A percentile compares a stretch with the other conserved stretches of the same genome.
Conservation (phyloP, 2,113 vertebrate genomes). For the Dissostichus mawsoni region DNA sequence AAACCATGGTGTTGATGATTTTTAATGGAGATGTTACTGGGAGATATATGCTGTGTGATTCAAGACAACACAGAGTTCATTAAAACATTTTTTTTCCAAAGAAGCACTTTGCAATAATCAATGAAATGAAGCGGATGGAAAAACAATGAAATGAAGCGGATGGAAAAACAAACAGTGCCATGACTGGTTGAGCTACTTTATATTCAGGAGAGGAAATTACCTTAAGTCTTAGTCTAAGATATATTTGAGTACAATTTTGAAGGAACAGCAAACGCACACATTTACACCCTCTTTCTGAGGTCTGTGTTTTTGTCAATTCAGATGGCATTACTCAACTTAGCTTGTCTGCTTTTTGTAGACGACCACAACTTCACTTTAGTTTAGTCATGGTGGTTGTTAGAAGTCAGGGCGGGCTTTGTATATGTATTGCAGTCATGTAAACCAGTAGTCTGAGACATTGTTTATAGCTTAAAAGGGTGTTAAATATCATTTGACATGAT, state of each 20-base stretch:
- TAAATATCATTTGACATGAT: no score
- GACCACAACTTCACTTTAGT: conserved; percentile 14
- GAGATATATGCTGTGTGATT: conserved; percentile 1
- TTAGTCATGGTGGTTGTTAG: not conserved
- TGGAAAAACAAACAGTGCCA: not conserved
- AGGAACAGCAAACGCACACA: not conserved
- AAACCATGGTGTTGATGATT: not conserved
- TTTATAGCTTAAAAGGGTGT: no score
- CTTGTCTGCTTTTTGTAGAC: not conserved
- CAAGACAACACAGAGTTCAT: conserved; percentile 15
- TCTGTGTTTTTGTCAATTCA: conserved; percentile 6
- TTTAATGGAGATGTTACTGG: not conserved
- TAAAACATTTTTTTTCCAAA: not conserved
- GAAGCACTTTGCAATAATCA: not conserved
- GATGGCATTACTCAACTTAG: not conserved
- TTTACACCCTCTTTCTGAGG: not conserved
- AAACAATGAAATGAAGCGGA: not conserved
- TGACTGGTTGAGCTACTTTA: not conserved
- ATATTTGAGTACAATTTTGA: no score
- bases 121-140: not conserved
- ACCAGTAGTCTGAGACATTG: no score
- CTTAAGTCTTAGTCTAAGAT: no score
- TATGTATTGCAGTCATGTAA: no score
- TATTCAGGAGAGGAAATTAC: not conserved
- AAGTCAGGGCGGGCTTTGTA: not conserved